Percentiles rank a stretch among this genome's conserved stretches.
Conservation (phyloP, 2,888 invertebrate genomes). For the Pheosia tremula region DNA sequence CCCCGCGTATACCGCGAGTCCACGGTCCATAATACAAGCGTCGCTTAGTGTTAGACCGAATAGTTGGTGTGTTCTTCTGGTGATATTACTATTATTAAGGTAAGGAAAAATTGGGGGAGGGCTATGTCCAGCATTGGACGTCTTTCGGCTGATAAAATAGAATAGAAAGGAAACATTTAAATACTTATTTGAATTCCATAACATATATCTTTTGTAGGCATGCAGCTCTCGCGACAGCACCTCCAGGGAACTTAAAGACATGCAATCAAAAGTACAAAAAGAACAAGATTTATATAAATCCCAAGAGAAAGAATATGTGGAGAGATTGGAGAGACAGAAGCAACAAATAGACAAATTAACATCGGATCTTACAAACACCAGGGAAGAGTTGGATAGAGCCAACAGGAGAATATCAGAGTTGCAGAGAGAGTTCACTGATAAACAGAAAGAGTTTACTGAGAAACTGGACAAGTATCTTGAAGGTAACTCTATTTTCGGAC, state of each 20-base stretch:
- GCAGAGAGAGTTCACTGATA: constrained; percentile 81
- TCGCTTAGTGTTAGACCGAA: no score
- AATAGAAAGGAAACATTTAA: no score
- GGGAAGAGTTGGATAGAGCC: constrained; percentile 81
- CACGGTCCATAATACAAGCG: no score
- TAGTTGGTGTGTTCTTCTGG: no score
- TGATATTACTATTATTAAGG: no score
- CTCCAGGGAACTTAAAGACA: constrained; percentile 81
- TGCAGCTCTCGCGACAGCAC: constrained; percentile 86
- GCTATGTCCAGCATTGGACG: no score
- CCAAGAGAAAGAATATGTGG: constrained; percentile 73
- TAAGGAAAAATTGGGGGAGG: no score
- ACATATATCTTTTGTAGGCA: constrained; percentile 68
- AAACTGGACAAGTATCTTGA: constrained; percentile 72
- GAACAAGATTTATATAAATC: constrained; percentile 67
- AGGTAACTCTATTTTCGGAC: constrained; percentile 46
- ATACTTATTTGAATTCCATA: constrained; percentile 1
- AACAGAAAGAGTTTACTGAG: constrained; percentile 78
- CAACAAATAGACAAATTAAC: constrained; percentile 80
- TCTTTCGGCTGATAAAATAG: no score
- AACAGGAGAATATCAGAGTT: constrained; percentile 83
- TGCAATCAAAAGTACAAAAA: constrained; percentile 69
- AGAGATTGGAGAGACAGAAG: constrained; percentile 79
- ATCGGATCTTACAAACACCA: constrained; percentile 72
- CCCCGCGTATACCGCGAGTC: no score